Conservation (phyloP, 2,113 vertebrate species). For the Bubo blakistoni region DNA sequence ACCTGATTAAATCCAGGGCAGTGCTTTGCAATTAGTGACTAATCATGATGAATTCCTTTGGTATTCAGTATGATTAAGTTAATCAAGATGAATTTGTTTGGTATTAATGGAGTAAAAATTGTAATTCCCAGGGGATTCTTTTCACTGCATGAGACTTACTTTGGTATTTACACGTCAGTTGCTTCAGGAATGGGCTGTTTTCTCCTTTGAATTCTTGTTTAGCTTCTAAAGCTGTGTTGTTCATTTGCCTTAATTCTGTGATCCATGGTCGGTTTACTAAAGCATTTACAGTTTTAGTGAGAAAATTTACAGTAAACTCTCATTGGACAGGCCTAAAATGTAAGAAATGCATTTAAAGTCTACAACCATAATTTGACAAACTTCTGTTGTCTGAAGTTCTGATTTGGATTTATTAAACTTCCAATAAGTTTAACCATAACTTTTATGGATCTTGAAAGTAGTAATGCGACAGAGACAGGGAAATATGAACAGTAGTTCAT, state of each 20-base stretch:
- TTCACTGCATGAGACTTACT: background rate
- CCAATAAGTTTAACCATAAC: background rate
- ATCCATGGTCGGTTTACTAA: background rate
- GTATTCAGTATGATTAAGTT: slow-evolving; percentile 13
- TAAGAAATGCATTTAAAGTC: background rate
- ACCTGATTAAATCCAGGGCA: slow-evolving; percentile 34
- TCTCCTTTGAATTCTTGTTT: background rate
- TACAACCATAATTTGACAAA: background rate
- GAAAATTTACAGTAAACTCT: background rate
- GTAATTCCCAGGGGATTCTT: background rate
- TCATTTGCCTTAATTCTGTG: background rate
- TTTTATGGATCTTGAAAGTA: background rate
- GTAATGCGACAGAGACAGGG: background rate
- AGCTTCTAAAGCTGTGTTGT: background rate
- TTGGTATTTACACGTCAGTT: background rate
- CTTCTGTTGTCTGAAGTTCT: background rate
- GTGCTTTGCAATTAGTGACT: background rate
- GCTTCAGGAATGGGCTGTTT: background rate
- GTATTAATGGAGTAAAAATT: slow-evolving; percentile 33
- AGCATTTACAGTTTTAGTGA: background rate
- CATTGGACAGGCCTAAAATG: background rate
- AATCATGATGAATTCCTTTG: slow-evolving; percentile 30
- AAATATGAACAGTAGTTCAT: background rate
- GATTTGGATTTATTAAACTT: background rate
- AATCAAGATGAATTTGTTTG: slow-evolving; percentile 50